phyloP scores from a whole-genome alignment of 2,113 vertebrate genomes.

The Echinops telfairi region DNA sequence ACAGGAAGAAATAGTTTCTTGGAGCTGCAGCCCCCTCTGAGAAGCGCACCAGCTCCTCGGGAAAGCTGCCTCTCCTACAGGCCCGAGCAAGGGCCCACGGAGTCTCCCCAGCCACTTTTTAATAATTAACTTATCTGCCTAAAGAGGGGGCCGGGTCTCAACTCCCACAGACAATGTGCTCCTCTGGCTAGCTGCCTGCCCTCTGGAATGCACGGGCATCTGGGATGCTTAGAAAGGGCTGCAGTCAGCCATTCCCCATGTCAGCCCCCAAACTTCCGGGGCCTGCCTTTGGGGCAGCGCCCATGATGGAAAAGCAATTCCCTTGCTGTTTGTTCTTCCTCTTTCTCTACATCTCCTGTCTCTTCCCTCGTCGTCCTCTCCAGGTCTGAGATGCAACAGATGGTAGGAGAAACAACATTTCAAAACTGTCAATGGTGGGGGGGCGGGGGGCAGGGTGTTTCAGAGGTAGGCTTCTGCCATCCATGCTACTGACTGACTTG shows the following conservation, averaged over 20 bases:
- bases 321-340: not conserved
- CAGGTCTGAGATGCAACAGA: not conserved
- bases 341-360: not conserved
- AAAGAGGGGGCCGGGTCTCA: not conserved
- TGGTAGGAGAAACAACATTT: not conserved
- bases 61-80: conserved; percentile 57
- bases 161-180: conserved; percentile 31
- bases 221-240: not conserved
- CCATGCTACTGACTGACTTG: not conserved
- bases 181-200: not conserved
- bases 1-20: not conserved
- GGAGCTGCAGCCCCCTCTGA: not conserved
- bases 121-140: conserved; percentile 66
- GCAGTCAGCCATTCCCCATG: not conserved
- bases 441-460: not conserved
- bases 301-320: not conserved
- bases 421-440: not conserved
- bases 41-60: not conserved
- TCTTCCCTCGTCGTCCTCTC: not conserved
- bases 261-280: not conserved
- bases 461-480: not conserved
- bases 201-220: conserved; percentile 42
- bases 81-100: not conserved
- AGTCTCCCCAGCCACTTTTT: conserved; percentile 57
- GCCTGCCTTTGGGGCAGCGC: not conserved